These are phyloP conservation scores for Caenorhabditis angaria DNA, from an alignment of 2,888 invertebrate species.

Conservation along the genomic window DNA sequence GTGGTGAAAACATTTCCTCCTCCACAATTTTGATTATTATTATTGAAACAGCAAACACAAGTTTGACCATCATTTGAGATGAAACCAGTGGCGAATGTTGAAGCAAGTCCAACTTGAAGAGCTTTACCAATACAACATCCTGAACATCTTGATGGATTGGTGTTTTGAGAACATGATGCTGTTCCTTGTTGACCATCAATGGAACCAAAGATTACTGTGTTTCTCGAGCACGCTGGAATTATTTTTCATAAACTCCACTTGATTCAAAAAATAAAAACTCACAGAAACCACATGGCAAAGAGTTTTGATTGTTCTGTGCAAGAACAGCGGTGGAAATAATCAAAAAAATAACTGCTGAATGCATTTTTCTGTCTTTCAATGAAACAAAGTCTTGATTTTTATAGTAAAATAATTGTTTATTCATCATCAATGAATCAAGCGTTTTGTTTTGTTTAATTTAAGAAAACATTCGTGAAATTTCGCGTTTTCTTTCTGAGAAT, in stretches of 20 bases:
- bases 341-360: conserved; percentile 22
- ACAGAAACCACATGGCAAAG: conserved; percentile 39
- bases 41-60: conserved; percentile 45
- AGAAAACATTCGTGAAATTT: too few relatives aligned
- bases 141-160: conserved; percentile 24
- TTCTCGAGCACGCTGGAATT: conserved; percentile 40
- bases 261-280: conserved; percentile 12
- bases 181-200: conserved; percentile 34
- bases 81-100: conserved; percentile 32
- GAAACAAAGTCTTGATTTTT: too few relatives aligned
- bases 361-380: too few relatives aligned
- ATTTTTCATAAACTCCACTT: too few relatives aligned
- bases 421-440: too few relatives aligned
- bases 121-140: conserved; percentile 40
- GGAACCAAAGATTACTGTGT: conserved; percentile 21
- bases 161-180: conserved; percentile 32
- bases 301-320: not conserved
- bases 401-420: too few relatives aligned
- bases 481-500: too few relatives aligned
- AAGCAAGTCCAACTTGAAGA: conserved; percentile 34
- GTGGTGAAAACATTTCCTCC: not conserved
- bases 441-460: too few relatives aligned
- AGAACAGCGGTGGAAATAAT: conserved; percentile 19
- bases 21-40: conserved; percentile 10
- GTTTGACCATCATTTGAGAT: conserved; percentile 32